These are phyloP conservation scores for Peromyscus leucopus DNA, from an alignment of 2,113 vertebrate genomes.

Conservation along the genomic window DNA sequence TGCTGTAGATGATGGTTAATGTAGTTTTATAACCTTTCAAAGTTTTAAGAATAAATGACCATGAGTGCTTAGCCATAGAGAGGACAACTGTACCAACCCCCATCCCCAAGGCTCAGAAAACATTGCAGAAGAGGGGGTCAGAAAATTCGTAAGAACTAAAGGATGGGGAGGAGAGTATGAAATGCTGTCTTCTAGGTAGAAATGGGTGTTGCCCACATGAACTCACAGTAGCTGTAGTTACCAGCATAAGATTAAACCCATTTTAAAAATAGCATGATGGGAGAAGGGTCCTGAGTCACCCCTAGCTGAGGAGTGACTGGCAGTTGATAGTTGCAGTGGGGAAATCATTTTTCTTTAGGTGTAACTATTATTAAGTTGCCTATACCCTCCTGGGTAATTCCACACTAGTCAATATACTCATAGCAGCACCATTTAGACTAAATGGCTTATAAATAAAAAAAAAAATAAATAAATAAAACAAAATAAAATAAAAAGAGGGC, in stretches of 20 bases:
- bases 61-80: background rate
- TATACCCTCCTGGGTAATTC: background rate
- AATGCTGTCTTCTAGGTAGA: background rate
- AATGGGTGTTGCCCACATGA: background rate
- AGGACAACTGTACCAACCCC: background rate
- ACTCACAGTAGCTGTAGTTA: background rate
- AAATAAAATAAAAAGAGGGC: background rate
- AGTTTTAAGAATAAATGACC: background rate
- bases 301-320: background rate
- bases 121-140: background rate
- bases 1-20: background rate
- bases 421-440: background rate
- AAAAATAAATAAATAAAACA: background rate
- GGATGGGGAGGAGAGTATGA: background rate
- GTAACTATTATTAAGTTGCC: background rate
- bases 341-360: background rate
- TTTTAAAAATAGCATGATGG: background rate
- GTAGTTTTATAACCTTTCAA: too few species aligned
- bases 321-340: too few species aligned
- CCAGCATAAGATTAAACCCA: background rate
- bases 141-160: background rate
- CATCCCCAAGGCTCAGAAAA: too few species aligned
- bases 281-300: background rate
- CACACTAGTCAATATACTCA: background rate
- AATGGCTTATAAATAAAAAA: too few species aligned